These are phyloP conservation scores for Clistopyga incitator DNA, from an alignment of 2,888 invertebrate species.

Conservation along the genomic window DNA sequence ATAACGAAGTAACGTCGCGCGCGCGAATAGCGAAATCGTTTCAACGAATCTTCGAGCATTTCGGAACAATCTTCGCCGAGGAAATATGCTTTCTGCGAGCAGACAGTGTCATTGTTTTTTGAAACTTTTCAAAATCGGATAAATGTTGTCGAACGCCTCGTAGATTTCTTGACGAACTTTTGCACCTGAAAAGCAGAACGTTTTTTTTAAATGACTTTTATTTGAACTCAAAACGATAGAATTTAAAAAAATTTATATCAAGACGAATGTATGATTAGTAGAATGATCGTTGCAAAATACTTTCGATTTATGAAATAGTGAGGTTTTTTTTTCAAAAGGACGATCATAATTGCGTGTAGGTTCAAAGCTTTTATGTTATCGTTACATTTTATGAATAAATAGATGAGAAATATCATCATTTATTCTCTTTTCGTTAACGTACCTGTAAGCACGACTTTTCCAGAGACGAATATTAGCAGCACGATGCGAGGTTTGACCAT, in stretches of 20 bases:
- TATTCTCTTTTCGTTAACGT: conserved; percentile 39
- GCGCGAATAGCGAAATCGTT: background rate
- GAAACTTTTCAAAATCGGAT: conserved; percentile 97
- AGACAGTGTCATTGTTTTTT: conserved; percentile 88
- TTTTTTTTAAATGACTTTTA: background rate
- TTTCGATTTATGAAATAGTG: too few species aligned
- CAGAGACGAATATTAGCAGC: conserved; percentile 98
- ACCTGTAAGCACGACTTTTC: conserved; percentile 97
- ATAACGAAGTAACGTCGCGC: conserved; percentile 2
- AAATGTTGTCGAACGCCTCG: conserved; percentile 98
- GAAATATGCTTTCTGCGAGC: conserved; percentile 17
- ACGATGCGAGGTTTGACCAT: conserved; percentile 99
- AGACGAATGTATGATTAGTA: background rate
- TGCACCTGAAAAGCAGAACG: conserved; percentile 87
- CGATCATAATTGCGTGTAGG: too few species aligned
- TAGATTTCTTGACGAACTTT: conserved; percentile 97
- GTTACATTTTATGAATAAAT: background rate
- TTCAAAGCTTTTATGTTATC: background rate
- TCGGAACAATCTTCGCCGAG: conserved; percentile 27
- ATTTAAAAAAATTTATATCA: too few species aligned
- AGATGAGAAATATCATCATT: background rate
- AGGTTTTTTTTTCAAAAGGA: too few species aligned
- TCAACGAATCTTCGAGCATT: conserved; percentile 10
- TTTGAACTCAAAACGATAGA: too few species aligned
- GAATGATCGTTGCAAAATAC: too few species aligned